These are phyloP conservation scores for Dasyurus viverrinus DNA, from an alignment of 2,113 vertebrate genomes.

Conservation along the genomic window DNA sequence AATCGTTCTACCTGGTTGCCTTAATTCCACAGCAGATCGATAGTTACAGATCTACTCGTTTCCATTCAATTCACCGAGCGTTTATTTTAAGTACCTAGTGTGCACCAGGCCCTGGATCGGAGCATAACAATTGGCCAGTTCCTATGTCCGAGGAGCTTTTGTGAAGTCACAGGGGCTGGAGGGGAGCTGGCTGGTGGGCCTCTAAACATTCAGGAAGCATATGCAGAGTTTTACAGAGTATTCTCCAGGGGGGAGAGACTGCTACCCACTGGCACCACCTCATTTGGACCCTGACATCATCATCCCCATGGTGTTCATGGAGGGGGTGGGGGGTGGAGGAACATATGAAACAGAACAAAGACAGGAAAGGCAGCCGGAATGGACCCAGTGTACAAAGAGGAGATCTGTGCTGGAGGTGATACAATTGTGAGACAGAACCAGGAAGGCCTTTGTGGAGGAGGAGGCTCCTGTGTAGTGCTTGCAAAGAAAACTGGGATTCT, in stretches of 20 bases:
- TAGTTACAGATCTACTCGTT: neutral
- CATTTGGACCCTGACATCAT: neutral
- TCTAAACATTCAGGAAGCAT: neutral
- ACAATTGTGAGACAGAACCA: neutral
- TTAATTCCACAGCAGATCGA: neutral
- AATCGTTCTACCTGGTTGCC: neutral
- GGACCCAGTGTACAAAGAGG: neutral
- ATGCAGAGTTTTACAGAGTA: neutral
- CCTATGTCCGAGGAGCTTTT: neutral
- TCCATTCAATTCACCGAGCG: neutral
- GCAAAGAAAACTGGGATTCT: neutral
- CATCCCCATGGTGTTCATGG: neutral
- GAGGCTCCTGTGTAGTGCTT: neutral
- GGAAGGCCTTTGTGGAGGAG: neutral
- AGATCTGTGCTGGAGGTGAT: neutral
- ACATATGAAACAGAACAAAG: neutral
- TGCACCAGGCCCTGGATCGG: neutral
- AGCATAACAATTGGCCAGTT: neutral
- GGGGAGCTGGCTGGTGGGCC: neutral
- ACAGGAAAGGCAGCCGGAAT: neutral
- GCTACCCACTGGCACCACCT: neutral
- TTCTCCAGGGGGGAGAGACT: neutral
- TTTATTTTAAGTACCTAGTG: neutral
- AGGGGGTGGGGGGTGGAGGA: too few species aligned
- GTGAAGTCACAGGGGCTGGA: neutral